Conservation (phyloP, 2,888 invertebrate genomes). For the Crepidodera aurea region DNA sequence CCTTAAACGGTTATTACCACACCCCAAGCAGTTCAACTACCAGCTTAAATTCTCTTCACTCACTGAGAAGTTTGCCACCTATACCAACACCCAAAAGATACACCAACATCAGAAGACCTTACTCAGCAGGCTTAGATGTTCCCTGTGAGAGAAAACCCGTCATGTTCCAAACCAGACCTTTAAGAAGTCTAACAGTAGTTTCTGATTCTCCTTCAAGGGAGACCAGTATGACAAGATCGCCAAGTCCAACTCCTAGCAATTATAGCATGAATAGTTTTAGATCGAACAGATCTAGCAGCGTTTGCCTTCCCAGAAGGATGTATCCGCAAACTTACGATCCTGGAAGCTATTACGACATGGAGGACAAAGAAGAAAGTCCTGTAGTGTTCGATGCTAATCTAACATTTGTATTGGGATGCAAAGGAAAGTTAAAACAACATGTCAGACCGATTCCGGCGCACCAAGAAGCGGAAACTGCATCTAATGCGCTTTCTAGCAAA, state of each 20-base stretch:
- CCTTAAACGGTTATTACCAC: conserved; percentile 38
- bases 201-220: conserved; percentile 41
- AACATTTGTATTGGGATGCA: conserved; percentile 79
- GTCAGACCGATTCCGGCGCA: conserved; percentile 79
- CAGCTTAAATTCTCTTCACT: conserved; percentile 32
- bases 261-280: conserved; percentile 56
- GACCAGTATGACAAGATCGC: conserved; percentile 44
- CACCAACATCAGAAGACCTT: conserved; percentile 43
- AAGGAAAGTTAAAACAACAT: conserved; percentile 72
- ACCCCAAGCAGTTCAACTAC: conserved; percentile 36
- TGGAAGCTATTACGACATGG: conserved; percentile 65
- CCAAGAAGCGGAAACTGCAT: conserved; percentile 78
- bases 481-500: conserved; percentile 76
- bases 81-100: conserved; percentile 33
- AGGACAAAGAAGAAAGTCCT: conserved; percentile 75
- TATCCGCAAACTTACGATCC: conserved; percentile 69
- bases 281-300: conserved; percentile 55
- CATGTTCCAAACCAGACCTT: conserved; percentile 55
- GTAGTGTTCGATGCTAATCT: conserved; percentile 85
- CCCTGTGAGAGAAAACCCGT: conserved; percentile 47
- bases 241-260: conserved; percentile 43
- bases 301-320: conserved; percentile 71
- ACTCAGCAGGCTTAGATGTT: conserved; percentile 47
- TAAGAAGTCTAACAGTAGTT: conserved; percentile 57
- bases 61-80: conserved; percentile 41